Percentiles rank a stretch among this genome's conserved stretches.
Conservation (phyloP, 2,113 vertebrate genomes). For the Morone saxatilis region DNA sequence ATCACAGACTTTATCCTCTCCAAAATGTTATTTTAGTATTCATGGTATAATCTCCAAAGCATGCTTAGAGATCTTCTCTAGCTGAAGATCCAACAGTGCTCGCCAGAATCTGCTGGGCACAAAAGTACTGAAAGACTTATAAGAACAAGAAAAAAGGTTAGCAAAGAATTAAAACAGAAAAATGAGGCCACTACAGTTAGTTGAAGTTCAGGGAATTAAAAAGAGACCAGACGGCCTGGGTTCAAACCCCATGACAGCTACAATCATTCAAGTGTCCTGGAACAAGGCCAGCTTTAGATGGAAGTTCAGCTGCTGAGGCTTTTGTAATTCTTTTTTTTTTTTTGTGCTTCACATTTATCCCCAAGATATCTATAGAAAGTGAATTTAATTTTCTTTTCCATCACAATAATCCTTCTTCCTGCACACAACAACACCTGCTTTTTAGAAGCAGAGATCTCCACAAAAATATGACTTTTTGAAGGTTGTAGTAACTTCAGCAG, state of each 20-base stretch:
- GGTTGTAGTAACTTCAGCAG: background rate
- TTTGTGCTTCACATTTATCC: background rate
- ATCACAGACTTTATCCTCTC: background rate
- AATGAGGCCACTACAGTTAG: background rate
- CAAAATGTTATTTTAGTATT: background rate
- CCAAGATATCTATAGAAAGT: background rate
- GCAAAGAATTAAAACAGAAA: background rate
- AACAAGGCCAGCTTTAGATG: background rate
- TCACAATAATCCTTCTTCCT: background rate
- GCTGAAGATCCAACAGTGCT: background rate
- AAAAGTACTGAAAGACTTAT: background rate
- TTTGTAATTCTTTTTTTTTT: background rate
- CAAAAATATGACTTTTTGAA: background rate
- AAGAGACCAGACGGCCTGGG: background rate
- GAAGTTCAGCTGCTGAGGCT: background rate
- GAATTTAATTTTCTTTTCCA: background rate
- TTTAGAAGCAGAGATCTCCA: background rate
- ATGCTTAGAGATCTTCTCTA: background rate
- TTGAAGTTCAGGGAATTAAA: background rate
- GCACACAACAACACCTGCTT: background rate
- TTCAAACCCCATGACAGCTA: conserved; percentile 8
- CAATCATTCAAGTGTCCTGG: background rate
- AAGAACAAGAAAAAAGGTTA: background rate
- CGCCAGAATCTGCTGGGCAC: background rate
- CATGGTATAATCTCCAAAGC: background rate